Base-by-base conservation (phyloP, 2,113 vertebrate genomes). In the Pelecanus crispus region DNA sequence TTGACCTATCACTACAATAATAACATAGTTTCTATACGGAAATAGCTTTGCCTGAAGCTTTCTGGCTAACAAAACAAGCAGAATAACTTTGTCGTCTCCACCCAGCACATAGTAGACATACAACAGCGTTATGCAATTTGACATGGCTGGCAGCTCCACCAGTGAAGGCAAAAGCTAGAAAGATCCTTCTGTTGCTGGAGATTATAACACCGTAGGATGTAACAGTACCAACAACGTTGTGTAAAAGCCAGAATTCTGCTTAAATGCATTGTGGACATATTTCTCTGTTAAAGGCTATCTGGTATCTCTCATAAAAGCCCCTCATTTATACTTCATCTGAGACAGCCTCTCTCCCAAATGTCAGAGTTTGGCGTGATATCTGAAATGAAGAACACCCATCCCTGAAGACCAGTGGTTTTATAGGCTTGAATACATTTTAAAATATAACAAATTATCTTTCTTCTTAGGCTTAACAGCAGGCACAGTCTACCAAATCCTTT, bases 391-490 rank as follows among this genome's bases (percentile, higher is more conserved):
- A 96, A 88, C 73, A 87, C 34, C 40, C 68, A 32, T 85, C 77
- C 92, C 91, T 65, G 70, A 91, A 94, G 92, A 91, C 65, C 21
- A 42, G 66, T 52, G 89, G 70, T 84, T 94, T 97, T 94, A 61
- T n/a, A 87, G 86, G 36, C 53, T 91, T 92, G 92, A 95, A 92
- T 80, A 74, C 34, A 70, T 68, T 81, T 88, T 73, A 78, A 93
- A 94, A 94, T 88, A 86, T 25, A 91, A 86, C 65, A 89, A 94
- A 95, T 96, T 89, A 91, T 89, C 72, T 88, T 96, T 94, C 80
- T 81, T 93, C 58, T 81, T 94, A 66, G 81, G 58, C 66, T 86
- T 70, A 95, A 71, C 68, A 92, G 65, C 56, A 93, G 77, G 49
- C 45, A 81, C 7, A 77, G 63, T 40, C 78, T 77, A 84, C 85